A percentile compares a stretch with the other conserved stretches of the same genome.
Evolutionary conservation across 2,113 vertebrate species (phyloP).

Genomic region (Dermatemys mawii): DNA sequence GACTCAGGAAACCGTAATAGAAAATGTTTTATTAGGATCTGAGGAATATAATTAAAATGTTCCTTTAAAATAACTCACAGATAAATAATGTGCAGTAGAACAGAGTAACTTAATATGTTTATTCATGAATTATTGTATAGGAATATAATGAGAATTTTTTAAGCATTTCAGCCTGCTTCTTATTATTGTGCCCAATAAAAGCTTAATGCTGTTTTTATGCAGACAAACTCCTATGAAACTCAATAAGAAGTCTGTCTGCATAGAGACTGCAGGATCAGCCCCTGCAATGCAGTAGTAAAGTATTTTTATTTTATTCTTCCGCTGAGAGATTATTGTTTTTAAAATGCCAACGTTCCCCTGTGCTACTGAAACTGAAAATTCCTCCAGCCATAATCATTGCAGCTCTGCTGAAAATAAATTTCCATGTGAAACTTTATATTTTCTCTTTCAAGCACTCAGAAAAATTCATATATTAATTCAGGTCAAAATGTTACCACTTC

Average conservation of each 20-base stretch:
- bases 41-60: background rate
- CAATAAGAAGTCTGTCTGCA: background rate
- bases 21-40: background rate
- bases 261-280: background rate
- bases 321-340: background rate
- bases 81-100: background rate
- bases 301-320: background rate
- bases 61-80: background rate
- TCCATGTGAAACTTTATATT: slow-evolving; percentile 4
- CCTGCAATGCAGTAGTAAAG: slow-evolving; percentile 31
- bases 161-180: background rate
- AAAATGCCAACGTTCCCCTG: background rate
- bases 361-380: background rate
- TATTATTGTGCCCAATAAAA: background rate
- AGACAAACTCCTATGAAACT: background rate
- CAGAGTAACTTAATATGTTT: background rate
- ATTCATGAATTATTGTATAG: background rate
- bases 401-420: background rate
- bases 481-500: background rate
- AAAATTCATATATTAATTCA: slow-evolving; percentile 25
- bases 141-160: background rate
- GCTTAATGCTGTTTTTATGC: background rate
- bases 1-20: background rate
- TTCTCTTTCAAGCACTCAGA: background rate
- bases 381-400: background rate